These are phyloP conservation scores for Perccottus glenii DNA, from an alignment of 2,113 vertebrate genomes.

Conservation along the genomic window DNA sequence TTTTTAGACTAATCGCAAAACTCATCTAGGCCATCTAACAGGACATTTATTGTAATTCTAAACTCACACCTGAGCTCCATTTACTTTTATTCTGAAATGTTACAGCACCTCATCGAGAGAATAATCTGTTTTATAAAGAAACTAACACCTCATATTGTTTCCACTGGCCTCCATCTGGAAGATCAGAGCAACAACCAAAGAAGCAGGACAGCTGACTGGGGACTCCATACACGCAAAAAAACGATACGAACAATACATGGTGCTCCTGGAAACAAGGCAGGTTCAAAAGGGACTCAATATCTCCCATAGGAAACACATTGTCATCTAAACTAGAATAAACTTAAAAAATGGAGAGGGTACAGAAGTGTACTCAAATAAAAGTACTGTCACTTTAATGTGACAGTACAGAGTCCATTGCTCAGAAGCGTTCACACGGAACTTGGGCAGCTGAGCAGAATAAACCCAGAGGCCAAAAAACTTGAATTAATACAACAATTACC, in stretches of 20 bases:
- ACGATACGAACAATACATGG: slow-evolving; percentile 14
- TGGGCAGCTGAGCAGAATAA: too few relatives aligned
- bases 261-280: background rate
- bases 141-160: slow-evolving; percentile 18
- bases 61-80: slow-evolving; percentile 13
- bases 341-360: background rate
- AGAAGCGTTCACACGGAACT: too few relatives aligned
- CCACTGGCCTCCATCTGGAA: slow-evolving; percentile 20
- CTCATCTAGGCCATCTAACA: too few relatives aligned
- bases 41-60: too few relatives aligned
- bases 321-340: background rate
- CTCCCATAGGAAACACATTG: slow-evolving; percentile 21
- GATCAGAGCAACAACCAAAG: slow-evolving; percentile 17
- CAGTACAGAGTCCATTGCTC: too few relatives aligned
- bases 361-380: too few relatives aligned
- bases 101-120: background rate
- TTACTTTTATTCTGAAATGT: background rate
- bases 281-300: background rate
- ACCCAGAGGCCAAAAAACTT: too few relatives aligned
- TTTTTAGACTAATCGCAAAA: too few relatives aligned
- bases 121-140: slow-evolving; percentile 5
- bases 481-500: too few relatives aligned
- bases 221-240: slow-evolving; percentile 10
- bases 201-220: slow-evolving; percentile 42
- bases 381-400: too few relatives aligned